Evolutionary conservation across 2,797 vertebrate species (phyloP), one percentile per base, ranked within the genome.

Genomic region (Malacoctenus gilli): DNA sequence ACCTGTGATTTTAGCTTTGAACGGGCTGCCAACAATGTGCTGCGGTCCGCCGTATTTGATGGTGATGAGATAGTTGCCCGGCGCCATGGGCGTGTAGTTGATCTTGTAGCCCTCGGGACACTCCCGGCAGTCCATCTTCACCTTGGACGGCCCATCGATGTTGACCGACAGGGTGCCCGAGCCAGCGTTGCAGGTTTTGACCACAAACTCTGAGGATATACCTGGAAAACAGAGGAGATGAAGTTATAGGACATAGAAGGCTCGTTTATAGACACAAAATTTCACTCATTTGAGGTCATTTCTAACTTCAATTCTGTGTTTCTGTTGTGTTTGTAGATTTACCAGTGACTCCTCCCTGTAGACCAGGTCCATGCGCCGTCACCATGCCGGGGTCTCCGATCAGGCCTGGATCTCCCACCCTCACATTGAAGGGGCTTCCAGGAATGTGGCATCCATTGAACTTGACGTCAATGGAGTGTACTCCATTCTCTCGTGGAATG

Each of bases 1-100:
- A 98, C 96, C 96, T 89, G 95, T 97, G 87, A 99, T 93, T 85
- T 94, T 97, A 68, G 95, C 96, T 88, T 98, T 98, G 91, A 99
- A 99, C 5, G 96, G 96, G 80, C 96, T 98, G 66, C 96, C 96
- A 23, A 98, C 96, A 0, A 98, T 96, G 89, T 98, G 96, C 82
- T 96, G 95, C 1, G 95, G 96, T 0, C 96, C 97, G 0, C 96
- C 95, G 0, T 96, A 99, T 86, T 96, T 99, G 83, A 99, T 96
- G 85, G 94, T 92, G 80, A 99, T 97, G 80, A 99, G 94, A 93
- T 98, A 99, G 92, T 92, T 98, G 41, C 97, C 97, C 1, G 97
- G 97, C 0, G 97, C 97, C 96, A 98, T 98, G 8, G 97, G 97
- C 5, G 94, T 96, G 71, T 98, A 99, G 48, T 87, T 94, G 86